A percentile compares a stretch with the other conserved stretches of the same genome.
These are phyloP conservation scores for Oncorhynchus masou DNA, from an alignment of 2,113 vertebrate genomes.

Conservation along the genomic window DNA sequence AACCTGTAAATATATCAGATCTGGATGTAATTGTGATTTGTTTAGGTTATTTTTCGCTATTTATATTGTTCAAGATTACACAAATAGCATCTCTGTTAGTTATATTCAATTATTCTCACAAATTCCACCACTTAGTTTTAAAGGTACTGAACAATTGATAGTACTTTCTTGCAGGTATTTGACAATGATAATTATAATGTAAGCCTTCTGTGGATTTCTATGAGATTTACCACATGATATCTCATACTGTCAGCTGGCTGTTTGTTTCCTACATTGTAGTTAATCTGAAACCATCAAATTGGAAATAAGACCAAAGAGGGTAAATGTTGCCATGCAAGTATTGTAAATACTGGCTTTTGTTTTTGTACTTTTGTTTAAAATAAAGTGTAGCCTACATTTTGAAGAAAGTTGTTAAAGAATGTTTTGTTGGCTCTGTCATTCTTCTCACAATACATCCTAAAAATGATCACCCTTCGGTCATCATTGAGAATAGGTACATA, in stretches of 20 bases:
- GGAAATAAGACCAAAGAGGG: conserved; percentile 94
- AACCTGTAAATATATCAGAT: conserved; percentile 54
- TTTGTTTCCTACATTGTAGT: conserved; percentile 46
- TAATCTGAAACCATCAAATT: conserved; percentile 70
- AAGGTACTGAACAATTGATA: conserved; percentile 30
- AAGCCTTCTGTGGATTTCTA: conserved; percentile 49
- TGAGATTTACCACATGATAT: conserved; percentile 18
- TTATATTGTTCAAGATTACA: conserved; percentile 63
- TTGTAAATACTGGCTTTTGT: conserved; percentile 93
- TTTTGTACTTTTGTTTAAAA: conserved; percentile 93
- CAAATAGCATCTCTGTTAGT: conserved; percentile 43
- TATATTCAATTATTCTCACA: conserved; percentile 35
- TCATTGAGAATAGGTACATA: too few species aligned
- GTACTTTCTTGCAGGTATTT: conserved; percentile 57
- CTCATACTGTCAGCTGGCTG: conserved; percentile 51
- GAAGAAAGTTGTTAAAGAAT: conserved; percentile 44
- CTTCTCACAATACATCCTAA: too few species aligned
- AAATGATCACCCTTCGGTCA: too few species aligned
- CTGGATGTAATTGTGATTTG: conserved; percentile 60
- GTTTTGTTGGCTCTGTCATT: conserved; percentile 5
- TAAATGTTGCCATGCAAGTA: conserved; percentile 79
- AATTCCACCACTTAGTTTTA: conserved; percentile 38
- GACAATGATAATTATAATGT: conserved; percentile 29
- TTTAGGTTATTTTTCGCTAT: conserved; percentile 63
- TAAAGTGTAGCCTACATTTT: conserved; percentile 86